Evolutionary conservation across 2,113 vertebrate species (phyloP).

Genomic region (Eclectus roratus): DNA sequence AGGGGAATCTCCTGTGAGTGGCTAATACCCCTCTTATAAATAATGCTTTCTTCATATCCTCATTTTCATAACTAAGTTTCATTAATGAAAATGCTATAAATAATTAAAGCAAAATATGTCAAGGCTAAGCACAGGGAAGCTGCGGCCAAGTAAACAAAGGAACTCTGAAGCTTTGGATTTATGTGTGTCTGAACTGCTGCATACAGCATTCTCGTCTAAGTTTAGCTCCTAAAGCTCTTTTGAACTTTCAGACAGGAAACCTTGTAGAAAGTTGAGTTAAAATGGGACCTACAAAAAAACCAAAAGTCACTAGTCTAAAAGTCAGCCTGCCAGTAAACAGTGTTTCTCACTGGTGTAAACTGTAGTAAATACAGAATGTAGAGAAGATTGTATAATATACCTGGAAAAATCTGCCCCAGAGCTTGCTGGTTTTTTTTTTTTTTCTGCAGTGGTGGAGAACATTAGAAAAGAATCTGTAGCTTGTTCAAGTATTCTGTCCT

Average conservation of each 20-base stretch:
- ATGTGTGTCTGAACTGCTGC: neutral
- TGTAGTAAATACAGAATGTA: neutral
- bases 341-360: neutral
- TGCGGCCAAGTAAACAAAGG: constrained; percentile 24
- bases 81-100: constrained; percentile 58
- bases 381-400: neutral
- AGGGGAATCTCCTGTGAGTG: neutral
- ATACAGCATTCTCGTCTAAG: neutral
- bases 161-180: neutral
- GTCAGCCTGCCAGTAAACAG: neutral
- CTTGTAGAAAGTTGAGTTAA: neutral
- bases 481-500: neutral
- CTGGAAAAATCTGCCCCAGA: neutral
- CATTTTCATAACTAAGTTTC: constrained; percentile 49
- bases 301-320: neutral
- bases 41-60: constrained; percentile 36
- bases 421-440: neutral
- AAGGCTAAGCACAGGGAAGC: neutral
- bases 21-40: neutral
- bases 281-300: neutral
- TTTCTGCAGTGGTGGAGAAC: neutral
- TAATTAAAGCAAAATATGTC: constrained; percentile 27
- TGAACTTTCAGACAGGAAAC: constrained; percentile 28
- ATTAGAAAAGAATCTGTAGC: neutral
- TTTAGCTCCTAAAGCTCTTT: neutral